Base-by-base conservation (phyloP, 2,113 vertebrate species). In the Periophthalmus modestus region DNA sequence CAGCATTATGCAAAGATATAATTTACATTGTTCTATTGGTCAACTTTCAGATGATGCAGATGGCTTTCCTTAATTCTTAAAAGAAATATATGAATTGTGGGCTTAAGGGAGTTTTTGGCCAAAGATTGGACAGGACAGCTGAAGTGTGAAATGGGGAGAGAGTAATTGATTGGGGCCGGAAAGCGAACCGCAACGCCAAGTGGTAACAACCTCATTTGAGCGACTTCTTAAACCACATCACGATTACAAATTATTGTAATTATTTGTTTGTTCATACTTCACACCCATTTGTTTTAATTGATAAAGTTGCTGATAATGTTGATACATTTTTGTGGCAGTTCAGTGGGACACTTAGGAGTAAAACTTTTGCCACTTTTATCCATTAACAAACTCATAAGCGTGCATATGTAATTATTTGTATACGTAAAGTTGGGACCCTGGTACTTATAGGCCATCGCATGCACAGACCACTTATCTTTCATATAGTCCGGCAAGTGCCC, bases 381-480 rank as follows among this genome's bases (percentile, higher is more conserved):
- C 50, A 54, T 55, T 55, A 55, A 55, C 52, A n/a, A 55, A n/a
- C 52, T 55, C 19, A 21, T 7, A 55, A 21, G 52, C 52, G 21
- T n/a, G 52, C 52, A 21, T 59, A 24, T 59, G 9, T 28, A 59
- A 28, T 2, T 15, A 23, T 59, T 28, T 59, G 23, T 59, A 23
- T 59, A 28, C 5, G 24, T 16, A 28, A 18, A 62, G 23, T 24
- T 28, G 13, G 23, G 15, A 11, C 54, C 4, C 33, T 13, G 65
- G 79, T 61, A 63, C 80, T 78, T 80, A 59, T 66, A 67, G 75
- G 73, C 69, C 48, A 23, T 18, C 47, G 57, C 66, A 54, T 68
- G 66, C 63, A 63, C 63, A 73, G 80, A 73, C 78, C 68, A 79
- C 69, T 61, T 23, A 66, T 66, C 28, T 61, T 19, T 75, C 73